Conservation (phyloP, 1,140 invertebrate species). For the Hylaeus anthracinus region DNA sequence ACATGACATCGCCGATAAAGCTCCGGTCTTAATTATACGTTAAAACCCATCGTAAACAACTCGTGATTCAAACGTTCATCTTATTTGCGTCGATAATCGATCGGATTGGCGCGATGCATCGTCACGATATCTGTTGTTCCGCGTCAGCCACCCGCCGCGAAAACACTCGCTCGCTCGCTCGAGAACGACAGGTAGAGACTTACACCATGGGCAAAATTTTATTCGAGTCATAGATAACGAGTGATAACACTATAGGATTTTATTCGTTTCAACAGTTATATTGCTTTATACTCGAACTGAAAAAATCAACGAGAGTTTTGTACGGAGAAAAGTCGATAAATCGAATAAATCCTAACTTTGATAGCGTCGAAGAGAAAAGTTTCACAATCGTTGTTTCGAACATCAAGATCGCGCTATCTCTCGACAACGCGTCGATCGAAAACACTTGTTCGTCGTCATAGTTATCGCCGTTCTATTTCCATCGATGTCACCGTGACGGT, state of each 20-base stretch:
- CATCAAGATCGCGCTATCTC: constrained; percentile 7
- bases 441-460: neutral
- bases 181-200: neutral
- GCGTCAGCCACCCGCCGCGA: constrained; percentile 59
- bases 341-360: no score
- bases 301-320: no score
- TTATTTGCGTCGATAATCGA: constrained; percentile 26
- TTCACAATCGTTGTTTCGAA: neutral
- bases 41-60: neutral
- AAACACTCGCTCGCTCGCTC: constrained; percentile 48
- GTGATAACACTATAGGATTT: no score
- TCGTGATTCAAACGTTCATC: neutral
- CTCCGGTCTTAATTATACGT: no score
- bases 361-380: no score
- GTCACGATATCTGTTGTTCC: constrained; percentile 35
- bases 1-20: no score
- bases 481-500: neutral
- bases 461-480: constrained; percentile 2
- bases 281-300: no score
- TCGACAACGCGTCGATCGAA: neutral
- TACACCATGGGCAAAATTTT: no score
- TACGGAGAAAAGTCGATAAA: no score
- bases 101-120: constrained; percentile 18
- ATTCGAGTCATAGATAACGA: no score
- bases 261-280: no score